Base-by-base conservation (phyloP, 2,888 invertebrate genomes). In the Drosophila macrospina region DNA sequence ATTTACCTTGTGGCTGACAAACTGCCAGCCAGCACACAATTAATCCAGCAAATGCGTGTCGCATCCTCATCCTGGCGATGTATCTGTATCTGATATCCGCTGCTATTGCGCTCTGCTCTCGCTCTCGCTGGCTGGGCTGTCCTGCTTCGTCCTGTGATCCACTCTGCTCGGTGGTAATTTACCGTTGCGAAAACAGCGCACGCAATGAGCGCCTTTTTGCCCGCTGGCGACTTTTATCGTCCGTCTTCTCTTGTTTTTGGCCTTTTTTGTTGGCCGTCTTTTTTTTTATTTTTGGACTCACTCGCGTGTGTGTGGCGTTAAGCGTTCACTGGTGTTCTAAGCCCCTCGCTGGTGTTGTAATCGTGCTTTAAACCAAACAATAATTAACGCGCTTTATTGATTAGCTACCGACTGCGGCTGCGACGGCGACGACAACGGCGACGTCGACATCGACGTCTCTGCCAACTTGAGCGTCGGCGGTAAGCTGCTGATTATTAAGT, bases 1-100 rank as follows among this genome's bases (percentile, higher is more conserved):
- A 90, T 90, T 90, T 89, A 89, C 89, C 89, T 87, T 89, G 80
- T 61, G 87, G 86, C 79, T 89, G 88, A 86, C 90, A 90, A 86
- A 86, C 85, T 75, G 79, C 87, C 78, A 89, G 67, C 80, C 89
- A 77, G 79, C 82, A 74, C 74, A 86, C 79, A 87, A 89, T 86
- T 87, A 89, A 88, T 90, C 87, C 90, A 74, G 78, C 83, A 87
- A 85, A 87, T 77, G 87, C 87, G 79, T 74, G 64, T 61, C 83
- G 79, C 88, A 80, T 83, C 59, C 69, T 75, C 74, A 75, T 74
- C 72, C 72, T 74, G 65, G n/a, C 37, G 20, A 30, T 59, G 48
- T 51, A 39, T 37, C 24, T 34, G 48, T 61, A 11, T 48, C 24
- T 54, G 37, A 26, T 2, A 37, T 47, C 50, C 44, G 37, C 34